Evolutionary conservation across 2,888 invertebrate genomes (phyloP).

Genomic region (Hedychridium roseum): DNA sequence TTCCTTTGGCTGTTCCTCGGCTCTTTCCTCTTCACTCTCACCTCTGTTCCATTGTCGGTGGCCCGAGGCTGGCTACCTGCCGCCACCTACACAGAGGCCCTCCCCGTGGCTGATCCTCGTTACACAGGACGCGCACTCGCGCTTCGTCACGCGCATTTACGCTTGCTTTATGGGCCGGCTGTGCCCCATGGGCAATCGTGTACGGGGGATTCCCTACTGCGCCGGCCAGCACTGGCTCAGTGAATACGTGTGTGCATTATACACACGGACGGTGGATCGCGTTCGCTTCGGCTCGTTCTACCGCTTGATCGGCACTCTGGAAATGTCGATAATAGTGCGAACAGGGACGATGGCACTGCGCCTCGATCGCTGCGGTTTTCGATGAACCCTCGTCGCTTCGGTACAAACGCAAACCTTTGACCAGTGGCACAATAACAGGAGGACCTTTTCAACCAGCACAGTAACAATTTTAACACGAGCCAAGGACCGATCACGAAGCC

Average conservation of each 20-base stretch:
- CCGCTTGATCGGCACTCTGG: neutral
- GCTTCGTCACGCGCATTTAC: constrained; percentile 38
- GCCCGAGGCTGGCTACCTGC: constrained; percentile 18
- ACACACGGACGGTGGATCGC: too few relatives aligned
- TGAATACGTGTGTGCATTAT: too few relatives aligned
- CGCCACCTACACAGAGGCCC: constrained; percentile 22
- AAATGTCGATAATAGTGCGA: neutral
- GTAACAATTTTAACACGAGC: too few relatives aligned
- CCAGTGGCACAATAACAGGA: too few relatives aligned
- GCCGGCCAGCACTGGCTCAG: too few relatives aligned
- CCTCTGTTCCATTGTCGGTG: constrained; percentile 1
- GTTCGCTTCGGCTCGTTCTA: neutral
- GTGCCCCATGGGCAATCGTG: constrained; percentile 3
- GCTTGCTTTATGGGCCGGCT: constrained; percentile 28
- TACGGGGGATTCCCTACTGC: constrained; percentile 1
- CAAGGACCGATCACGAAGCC: too few relatives aligned
- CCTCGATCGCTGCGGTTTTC: neutral
- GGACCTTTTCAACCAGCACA: too few relatives aligned
- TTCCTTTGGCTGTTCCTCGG: too few relatives aligned
- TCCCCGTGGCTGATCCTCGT: constrained; percentile 18
- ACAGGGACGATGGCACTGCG: neutral
- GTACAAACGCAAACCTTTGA: too few relatives aligned
- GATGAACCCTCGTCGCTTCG: neutral
- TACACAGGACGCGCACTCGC: constrained; percentile 22
- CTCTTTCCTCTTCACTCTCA: too few relatives aligned